Evolutionary conservation across 1,140 invertebrate genomes (phyloP), one percentile per base, ranked within the genome.

Genomic region (Euwallacea fornicatus): DNA sequence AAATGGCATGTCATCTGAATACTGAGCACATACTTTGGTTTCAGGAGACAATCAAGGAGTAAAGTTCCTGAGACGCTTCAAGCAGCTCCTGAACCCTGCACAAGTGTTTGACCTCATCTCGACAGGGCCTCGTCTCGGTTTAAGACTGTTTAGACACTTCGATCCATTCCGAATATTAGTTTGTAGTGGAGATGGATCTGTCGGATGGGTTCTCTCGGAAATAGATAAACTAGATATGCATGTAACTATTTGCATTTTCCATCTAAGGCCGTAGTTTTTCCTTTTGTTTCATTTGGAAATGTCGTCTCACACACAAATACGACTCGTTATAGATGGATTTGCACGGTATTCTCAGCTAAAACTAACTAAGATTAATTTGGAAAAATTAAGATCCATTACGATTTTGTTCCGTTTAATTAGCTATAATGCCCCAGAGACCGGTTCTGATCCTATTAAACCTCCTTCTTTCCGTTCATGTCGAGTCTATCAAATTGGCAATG

Each of bases 51-150:
- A 98, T 84, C 95, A 96, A 85, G 96, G 95, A 71, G 90, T 98
- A n/a, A 96, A 97, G 83, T 98, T 98, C 85, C 87, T 98, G 53
- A 86, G 95, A 69, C 88, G 96, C 70, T 98, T 98, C 83, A 97
- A 97, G 81, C 96, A 98, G 82, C 87, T 98, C 56, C 84, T 98
- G 43, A 98, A 98, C 85, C 96, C 97, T 9, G 95, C 95, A 69
- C 96, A 98, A 86, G 96, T 98, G 47, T 98, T 98, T 85, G 96
- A 98, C 87, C 89, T 98, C 74, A 96, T 97, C 73, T 86, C 86
- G 8, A 89, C 88, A 10, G 94, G 94, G 47, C 96, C 97, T 42
- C 87, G 92, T 58, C 86, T 96, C 66, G 96, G 96, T 55, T 84
- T 97, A 72, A 86, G 91, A 55, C 85, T 97, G 47, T 97, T 97